phyloP scores from a whole-genome alignment of 2,888 invertebrate genomes.

The Brenthis ino region DNA sequence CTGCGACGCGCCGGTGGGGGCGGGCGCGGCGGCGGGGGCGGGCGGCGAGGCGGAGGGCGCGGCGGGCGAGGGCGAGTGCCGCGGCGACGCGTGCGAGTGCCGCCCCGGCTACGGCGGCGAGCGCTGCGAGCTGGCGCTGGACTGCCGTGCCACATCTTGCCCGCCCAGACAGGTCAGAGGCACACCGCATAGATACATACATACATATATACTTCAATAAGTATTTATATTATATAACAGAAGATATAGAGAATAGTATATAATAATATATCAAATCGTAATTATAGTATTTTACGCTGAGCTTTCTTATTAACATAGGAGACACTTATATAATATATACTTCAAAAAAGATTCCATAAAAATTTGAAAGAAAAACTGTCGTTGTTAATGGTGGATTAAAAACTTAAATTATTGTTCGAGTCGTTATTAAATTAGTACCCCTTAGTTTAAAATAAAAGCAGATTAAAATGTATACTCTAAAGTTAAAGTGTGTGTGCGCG shows the following conservation, averaged over 20 bases:
- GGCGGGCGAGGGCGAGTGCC: background rate
- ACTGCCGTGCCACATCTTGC: conserved; percentile 83
- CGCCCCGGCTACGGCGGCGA: conserved; percentile 84
- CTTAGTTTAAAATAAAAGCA: too few species aligned
- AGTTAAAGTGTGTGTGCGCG: background rate
- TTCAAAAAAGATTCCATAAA: background rate
- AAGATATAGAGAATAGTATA: too few species aligned
- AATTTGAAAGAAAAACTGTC: background rate
- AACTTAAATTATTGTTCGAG: too few species aligned
- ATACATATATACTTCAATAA: too few species aligned
- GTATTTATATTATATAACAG: too few species aligned
- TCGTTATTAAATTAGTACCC: too few species aligned
- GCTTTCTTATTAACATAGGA: too few species aligned
- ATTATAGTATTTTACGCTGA: too few species aligned
- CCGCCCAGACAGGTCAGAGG: conserved; percentile 46
- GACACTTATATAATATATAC: too few species aligned
- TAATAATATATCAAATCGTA: too few species aligned
- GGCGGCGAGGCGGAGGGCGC: background rate
- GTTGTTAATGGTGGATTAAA: background rate
- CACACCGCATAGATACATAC: too few species aligned
- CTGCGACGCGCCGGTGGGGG: conserved; percentile 79
- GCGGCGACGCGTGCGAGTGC: conserved; percentile 72
- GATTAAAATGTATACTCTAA: background rate
- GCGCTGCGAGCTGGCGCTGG: conserved; percentile 84
- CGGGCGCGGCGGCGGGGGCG: conserved; percentile 70